Base-by-base conservation (phyloP, 2,113 vertebrate species). In the Scolopax mira region DNA sequence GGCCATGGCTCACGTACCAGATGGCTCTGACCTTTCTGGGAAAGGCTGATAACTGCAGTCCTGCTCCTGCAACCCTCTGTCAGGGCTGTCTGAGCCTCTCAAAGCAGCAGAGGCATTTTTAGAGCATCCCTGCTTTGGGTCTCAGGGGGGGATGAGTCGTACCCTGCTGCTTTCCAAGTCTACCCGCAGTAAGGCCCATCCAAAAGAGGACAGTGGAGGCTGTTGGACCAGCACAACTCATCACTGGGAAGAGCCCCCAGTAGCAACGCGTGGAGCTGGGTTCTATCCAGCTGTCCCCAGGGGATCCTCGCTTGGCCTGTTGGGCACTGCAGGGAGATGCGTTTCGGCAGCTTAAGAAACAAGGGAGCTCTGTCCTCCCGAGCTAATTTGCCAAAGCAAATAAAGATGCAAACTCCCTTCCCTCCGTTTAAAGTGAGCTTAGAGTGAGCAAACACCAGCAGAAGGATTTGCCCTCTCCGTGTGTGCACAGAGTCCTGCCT, bases 21-120 rank as follows among this genome's bases (percentile, higher is more conserved):
- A 52, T 35, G 13, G 80, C 79, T 79, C 79, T 97, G 96, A 97
- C 97, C 96, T 97, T 97, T 96, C 88, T 81, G 92, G 89, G 85
- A 66, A 79, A 65, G 92, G 85, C 73, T 88, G 92, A 52, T 65
- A 85, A 92, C 23, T 5, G 14, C 60, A 8, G 9, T 9, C 33
- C 64, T 1, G 18, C 16, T 85, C 54, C 90, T 2, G 37, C 71
- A 70, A 37, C 79, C 18, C 31, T 48, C 52, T 37, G 18, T 13
- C 81, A 25, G 18, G 70, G 41, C 87, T 21, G 37, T 8, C 72
- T 1, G 35, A 88, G 82, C 49, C 62, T 54, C 75, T 39, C 62
- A 4, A 3, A 18, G 65, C 61, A 37, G 41, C 9, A 1, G 46
- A 37, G 18, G 48, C 9, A 7, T 24, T 28, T 78, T 57, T 9